Base-by-base conservation (phyloP, 2,797 vertebrate genomes). In the Myotis vivesi region DNA sequence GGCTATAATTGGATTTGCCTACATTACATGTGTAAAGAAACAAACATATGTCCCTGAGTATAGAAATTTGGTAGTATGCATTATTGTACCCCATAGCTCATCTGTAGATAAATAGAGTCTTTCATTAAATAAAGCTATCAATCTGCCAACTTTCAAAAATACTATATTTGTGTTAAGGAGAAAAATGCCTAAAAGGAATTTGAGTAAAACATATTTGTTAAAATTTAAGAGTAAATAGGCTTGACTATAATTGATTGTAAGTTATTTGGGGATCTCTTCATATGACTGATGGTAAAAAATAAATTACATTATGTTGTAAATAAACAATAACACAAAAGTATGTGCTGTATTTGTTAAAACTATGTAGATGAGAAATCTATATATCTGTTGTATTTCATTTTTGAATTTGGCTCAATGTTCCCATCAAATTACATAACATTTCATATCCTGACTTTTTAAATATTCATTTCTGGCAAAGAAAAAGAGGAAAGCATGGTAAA, bases 391-490 rank as follows among this genome's bases (percentile, higher is more conserved):
- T 53, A 86, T 41, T 85, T 20, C 33, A 55, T 89, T 66, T 96
- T 19, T 80, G 36, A 96, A 97, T 89, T 33, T 1, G 0, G 53
- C 49, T 97, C 92, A 93, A 17, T 72, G 30, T 89, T 98, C 53
- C 57, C 30, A 90, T 79, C 17, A 94, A 73, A 86, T 96, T 95
- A 90, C 0, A 41, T 95, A 96, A 59, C 76, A 96, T 94, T 97
- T 97, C 28, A 92, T 92, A 86, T 25, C 89, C 4, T 96, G 57
- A 83, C 20, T n/a, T 93, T 98, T 92, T 87, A 80, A 96, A 94
- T 79, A 95, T 69, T 95, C 87, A 76, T 96, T n/a, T 95, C 80
- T 96, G 38, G 86, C 41, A 96, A 97, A 90, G 57, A 86, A 96
- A 49, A 95, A 71, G 41, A 96, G 79, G 71, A 13, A 88, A 94